A percentile compares a stretch with the other conserved stretches of the same genome.
Conservation (phyloP, 2,113 vertebrate genomes). For the Rhinolophus sinicus region DNA sequence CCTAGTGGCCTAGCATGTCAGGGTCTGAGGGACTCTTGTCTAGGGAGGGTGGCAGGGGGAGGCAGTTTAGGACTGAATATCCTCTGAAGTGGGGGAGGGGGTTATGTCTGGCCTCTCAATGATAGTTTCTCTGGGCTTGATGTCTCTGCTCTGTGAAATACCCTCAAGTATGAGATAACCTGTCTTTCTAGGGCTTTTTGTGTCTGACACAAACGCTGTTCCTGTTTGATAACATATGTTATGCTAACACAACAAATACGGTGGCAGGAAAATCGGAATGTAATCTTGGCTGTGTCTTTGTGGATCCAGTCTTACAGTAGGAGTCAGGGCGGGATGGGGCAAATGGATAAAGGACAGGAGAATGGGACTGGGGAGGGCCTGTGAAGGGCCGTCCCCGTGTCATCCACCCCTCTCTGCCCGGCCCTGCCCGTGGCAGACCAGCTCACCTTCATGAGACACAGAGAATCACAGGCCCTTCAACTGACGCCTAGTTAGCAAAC, state of each 20-base stretch:
- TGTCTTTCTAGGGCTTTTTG: not conserved
- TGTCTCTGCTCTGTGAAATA: not conserved
- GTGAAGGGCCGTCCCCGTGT: too few relatives aligned
- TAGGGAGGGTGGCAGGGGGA: not conserved
- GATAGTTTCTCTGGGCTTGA: not conserved
- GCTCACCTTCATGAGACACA: not conserved
- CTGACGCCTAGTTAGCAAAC: not conserved
- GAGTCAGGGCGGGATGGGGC: not conserved
- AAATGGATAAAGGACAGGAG: not conserved
- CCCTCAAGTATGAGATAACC: rapidly evolving
- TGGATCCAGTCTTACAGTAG: not conserved
- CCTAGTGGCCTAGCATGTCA: not conserved
- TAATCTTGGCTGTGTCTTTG: not conserved
- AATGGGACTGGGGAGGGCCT: not conserved
- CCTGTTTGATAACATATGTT: not conserved
- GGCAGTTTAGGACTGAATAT: too few relatives aligned
- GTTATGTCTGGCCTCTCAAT: too few relatives aligned
- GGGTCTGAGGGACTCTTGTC: not conserved
- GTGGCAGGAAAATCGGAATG: not conserved
- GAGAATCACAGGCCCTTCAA: not conserved
- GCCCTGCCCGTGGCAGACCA: not conserved
- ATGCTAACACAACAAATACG: not conserved
- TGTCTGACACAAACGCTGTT: rapidly evolving
- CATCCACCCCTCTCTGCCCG: too few relatives aligned
- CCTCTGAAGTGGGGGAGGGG: not conserved